These are phyloP conservation scores for Micropoecilia bifurca DNA, from an alignment of 2,797 vertebrate species.

Conservation along the genomic window DNA sequence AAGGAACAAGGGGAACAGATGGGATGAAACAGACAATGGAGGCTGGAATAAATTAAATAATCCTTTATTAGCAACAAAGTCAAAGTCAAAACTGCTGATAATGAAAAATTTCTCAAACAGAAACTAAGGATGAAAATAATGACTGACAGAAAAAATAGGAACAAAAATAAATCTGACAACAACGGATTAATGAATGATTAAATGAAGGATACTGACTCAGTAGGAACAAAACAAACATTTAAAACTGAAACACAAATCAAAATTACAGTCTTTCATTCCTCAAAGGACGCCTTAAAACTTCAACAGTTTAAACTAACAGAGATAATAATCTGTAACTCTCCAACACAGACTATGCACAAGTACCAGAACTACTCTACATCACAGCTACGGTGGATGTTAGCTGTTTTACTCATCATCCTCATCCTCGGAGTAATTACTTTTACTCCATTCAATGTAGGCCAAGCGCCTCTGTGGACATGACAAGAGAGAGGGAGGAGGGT, in stretches of 20 bases:
- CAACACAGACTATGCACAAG: slow-evolving; percentile 22
- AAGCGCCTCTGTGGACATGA: slow-evolving; percentile 91
- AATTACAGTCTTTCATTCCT: neutral
- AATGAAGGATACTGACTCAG: neutral
- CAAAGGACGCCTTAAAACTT: slow-evolving; percentile 17
- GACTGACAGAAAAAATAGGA: neutral
- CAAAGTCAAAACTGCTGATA: slow-evolving; percentile 18
- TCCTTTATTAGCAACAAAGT: slow-evolving; percentile 68
- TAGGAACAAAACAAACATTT: neutral
- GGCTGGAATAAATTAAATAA: slow-evolving; percentile 36
- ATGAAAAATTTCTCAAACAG: slow-evolving; percentile 35
- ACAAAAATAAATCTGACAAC: neutral
- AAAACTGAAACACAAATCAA: neutral
- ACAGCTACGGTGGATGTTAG: slow-evolving; percentile 66
- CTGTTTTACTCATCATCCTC: slow-evolving; percentile 84
- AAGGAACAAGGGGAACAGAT: slow-evolving; percentile 11
- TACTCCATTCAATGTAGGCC: slow-evolving; percentile 84
- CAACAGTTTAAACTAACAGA: neutral
- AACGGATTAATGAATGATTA: neutral
- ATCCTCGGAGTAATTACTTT: slow-evolving; percentile 83
- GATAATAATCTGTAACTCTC: slow-evolving; percentile 1
- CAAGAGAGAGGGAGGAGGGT: slow-evolving; percentile 81
- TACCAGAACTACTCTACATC: slow-evolving; percentile 36
- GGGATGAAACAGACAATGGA: slow-evolving; percentile 51
- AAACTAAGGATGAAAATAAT: slow-evolving; percentile 7